Percentiles rank a stretch among this genome's conserved stretches.
phyloP scores from a whole-genome alignment of 2,888 invertebrate genomes.

The Synanthedon andrenaeformis region DNA sequence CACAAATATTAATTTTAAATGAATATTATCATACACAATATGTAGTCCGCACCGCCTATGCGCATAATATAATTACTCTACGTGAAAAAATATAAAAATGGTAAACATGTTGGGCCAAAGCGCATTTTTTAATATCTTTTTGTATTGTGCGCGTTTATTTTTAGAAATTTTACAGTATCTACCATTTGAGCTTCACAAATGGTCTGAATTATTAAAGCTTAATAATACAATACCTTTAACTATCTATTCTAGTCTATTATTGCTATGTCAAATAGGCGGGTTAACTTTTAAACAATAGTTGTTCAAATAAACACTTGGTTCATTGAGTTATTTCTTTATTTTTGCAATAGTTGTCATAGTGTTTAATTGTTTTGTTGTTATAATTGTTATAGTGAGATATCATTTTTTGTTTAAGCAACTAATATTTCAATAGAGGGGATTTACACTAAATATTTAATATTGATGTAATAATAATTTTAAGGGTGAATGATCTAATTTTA shows the following conservation, averaged over 20 bases:
- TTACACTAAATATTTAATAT: no score
- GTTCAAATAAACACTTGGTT: no score
- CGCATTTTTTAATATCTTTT: neutral
- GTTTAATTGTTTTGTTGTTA: no score
- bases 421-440: no score
- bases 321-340: no score
- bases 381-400: no score
- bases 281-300: conserved; percentile 37
- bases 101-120: neutral
- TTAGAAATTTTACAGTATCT: conserved; percentile 7
- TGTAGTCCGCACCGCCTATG: neutral
- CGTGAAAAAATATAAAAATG: neutral
- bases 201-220: conserved; percentile 46
- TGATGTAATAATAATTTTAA: no score
- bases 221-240: conserved; percentile 49
- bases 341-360: no score
- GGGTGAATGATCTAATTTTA: no score
- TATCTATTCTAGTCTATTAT: conserved; percentile 66
- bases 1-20: no score
- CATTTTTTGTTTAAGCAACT: no score
- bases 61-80: neutral
- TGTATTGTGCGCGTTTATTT: conserved; percentile 37
- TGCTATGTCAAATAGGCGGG: conserved; percentile 70
- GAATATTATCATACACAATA: no score
- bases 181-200: conserved; percentile 32